A percentile compares a stretch with the other conserved stretches of the same genome.
These are phyloP conservation scores for Falco rusticolus DNA, from an alignment of 2,797 vertebrate species.

Conservation along the genomic window DNA sequence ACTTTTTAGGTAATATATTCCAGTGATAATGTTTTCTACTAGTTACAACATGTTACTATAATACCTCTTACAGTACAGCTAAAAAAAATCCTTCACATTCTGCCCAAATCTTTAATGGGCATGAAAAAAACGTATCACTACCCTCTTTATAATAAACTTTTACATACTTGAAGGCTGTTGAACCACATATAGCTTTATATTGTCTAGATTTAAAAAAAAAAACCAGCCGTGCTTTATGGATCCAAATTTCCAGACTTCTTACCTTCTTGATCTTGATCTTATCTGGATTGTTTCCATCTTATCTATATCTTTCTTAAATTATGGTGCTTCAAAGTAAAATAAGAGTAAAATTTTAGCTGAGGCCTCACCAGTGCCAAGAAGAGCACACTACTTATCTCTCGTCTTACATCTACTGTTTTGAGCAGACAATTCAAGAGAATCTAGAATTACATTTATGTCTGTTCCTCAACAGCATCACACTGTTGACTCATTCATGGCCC, in stretches of 20 bases:
- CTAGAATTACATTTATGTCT: slow-evolving; percentile 2
- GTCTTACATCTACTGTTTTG: background rate
- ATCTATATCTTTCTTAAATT: background rate
- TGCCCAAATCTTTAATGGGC: background rate
- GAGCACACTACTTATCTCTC: background rate
- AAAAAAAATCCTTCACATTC: background rate
- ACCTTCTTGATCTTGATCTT: background rate
- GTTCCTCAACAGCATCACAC: background rate
- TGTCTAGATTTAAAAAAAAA: background rate
- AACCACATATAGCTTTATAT: background rate
- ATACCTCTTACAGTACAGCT: background rate
- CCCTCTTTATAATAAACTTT: background rate
- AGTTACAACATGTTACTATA: background rate
- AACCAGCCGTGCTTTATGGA: background rate
- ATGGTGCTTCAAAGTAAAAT: background rate
- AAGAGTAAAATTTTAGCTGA: background rate
- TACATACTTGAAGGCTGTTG: background rate
- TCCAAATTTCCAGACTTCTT: background rate
- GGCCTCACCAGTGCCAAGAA: background rate
- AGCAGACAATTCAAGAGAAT: slow-evolving; percentile 17
- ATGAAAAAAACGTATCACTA: background rate
- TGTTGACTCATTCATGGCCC: background rate
- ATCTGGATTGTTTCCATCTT: background rate
- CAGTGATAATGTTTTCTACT: background rate
- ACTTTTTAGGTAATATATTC: background rate